A percentile compares a stretch with the other conserved stretches of the same genome.
Conservation (phyloP, 2,113 vertebrate species). For the Pluvialis apricaria region DNA sequence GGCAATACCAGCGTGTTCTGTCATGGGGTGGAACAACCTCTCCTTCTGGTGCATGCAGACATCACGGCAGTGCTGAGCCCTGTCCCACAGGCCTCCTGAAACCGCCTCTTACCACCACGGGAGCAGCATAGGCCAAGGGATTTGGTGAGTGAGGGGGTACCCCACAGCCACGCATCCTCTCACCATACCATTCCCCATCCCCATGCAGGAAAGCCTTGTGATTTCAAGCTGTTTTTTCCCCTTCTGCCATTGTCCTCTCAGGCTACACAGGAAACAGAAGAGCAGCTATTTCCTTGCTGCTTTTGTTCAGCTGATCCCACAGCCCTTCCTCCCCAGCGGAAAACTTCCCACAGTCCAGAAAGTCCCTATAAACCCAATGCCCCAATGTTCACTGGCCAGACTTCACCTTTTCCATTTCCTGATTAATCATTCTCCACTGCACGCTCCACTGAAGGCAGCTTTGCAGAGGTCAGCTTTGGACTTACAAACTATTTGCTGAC, state of each 20-base stretch:
- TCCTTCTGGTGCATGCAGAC: not conserved
- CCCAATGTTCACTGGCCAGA: not conserved
- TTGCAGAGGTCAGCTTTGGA: not conserved
- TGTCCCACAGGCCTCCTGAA: not conserved
- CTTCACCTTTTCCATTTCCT: not conserved
- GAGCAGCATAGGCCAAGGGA: not conserved
- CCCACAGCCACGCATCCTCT: not conserved
- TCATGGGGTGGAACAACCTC: not conserved
- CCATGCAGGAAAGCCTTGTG: not conserved
- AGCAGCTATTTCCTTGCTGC: not conserved
- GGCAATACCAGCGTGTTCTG: not conserved
- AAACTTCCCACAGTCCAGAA: not conserved
- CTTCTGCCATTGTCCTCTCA: not conserved
- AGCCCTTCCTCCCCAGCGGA: not conserved
- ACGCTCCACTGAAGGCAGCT: not conserved
- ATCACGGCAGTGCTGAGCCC: not conserved
- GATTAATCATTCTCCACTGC: constrained; percentile 21
- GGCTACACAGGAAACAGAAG: not conserved
- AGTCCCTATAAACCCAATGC: not conserved
- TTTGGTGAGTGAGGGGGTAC: not conserved
- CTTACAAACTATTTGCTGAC: not conserved
- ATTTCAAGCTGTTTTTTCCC: constrained; percentile 11
- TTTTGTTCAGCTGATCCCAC: not conserved
- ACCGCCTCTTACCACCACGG: not conserved
- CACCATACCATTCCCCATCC: fast-evolving